Evolutionary conservation across 30 jellyfish, hydroid and myxozoan genomes (phyloP).

Genomic region (Aurelia sp.): DNA sequence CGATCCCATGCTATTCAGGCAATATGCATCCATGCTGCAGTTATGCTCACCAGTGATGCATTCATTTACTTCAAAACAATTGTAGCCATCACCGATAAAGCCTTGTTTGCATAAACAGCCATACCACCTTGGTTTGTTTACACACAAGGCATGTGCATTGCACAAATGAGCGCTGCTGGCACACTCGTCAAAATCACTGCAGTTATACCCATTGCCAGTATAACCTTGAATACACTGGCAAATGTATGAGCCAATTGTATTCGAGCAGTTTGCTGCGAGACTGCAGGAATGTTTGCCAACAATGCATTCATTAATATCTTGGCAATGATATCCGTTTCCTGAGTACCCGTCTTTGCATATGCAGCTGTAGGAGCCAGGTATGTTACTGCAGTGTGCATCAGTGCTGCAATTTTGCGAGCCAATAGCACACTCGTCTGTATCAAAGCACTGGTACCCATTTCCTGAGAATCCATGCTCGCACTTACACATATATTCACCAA

Average conservation of each 20-base stretch:
- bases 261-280: conserved; percentile 49
- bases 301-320: conserved; percentile 75
- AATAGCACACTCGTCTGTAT: conserved; percentile 55
- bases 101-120: conserved; percentile 47
- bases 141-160: conserved; percentile 36
- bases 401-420: conserved; percentile 42
- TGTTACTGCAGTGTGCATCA: conserved; percentile 64
- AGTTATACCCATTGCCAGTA: conserved; percentile 66
- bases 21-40: too few species aligned
- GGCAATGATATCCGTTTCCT: conserved; percentile 79
- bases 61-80: conserved; percentile 63
- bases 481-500: conserved; percentile 42
- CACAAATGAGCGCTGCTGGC: conserved; percentile 5
- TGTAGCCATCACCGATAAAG: conserved; percentile 73
- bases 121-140: conserved; percentile 25
- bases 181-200: conserved; percentile 28
- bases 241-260: conserved; percentile 66
- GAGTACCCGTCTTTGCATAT: conserved; percentile 71
- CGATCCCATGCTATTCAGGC: too few species aligned
- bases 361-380: conserved; percentile 75
- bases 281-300: conserved; percentile 48
- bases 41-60: background rate
- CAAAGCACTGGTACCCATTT: conserved; percentile 64
- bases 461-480: conserved; percentile 72
- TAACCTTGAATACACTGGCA: conserved; percentile 77